Base-by-base conservation (phyloP, 2,797 vertebrate genomes). In the Clarias platycephalus region DNA sequence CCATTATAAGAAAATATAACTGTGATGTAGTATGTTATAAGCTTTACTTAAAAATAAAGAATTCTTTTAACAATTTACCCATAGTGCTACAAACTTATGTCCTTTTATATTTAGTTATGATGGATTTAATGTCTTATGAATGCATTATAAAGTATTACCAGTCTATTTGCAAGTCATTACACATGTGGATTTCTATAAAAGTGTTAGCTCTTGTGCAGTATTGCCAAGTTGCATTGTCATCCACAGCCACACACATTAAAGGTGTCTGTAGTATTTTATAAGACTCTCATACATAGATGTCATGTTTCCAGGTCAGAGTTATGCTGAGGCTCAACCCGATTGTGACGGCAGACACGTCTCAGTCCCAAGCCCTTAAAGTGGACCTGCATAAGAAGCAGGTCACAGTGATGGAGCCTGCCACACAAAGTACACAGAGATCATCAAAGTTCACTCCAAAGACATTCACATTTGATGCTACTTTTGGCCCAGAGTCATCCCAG, bases 311-410 rank as follows among this genome's bases (percentile, higher is more conserved):
- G 97, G 97, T 99, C 85, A 98, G 96, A 93, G 97, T 99, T 70
- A 96, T 99, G 95, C 94, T 99, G 83, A 96, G 97, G 62, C 95
- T 99, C 83, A 96, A 95, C 85, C 96, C 97, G 1, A 88, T 89
- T 0, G 89, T 93, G 83, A 91, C 94, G 58, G 94, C 93, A 18
- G 95, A 96, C 80, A 94, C 91, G 0, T 91, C 95, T 26, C 96
- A 96, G 86, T 96, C 96, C 86, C 96, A 96, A 86, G 95, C 96
- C 91, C 91, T 98, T 86, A 96, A 95, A 86, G 94, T 97, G 76
- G 98, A 99, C 89, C 94, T 94, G 0, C 95, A 96, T 81, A 98
- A 96, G 92, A 98, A 95, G 90, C 96, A 98, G 91, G 95, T 99
- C 90, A 97, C 93, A 0, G 84, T 99, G 18, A 93, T 97, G 84